These are phyloP conservation scores for Pampus argenteus DNA, from an alignment of 2,797 vertebrate species.

Conservation along the genomic window DNA sequence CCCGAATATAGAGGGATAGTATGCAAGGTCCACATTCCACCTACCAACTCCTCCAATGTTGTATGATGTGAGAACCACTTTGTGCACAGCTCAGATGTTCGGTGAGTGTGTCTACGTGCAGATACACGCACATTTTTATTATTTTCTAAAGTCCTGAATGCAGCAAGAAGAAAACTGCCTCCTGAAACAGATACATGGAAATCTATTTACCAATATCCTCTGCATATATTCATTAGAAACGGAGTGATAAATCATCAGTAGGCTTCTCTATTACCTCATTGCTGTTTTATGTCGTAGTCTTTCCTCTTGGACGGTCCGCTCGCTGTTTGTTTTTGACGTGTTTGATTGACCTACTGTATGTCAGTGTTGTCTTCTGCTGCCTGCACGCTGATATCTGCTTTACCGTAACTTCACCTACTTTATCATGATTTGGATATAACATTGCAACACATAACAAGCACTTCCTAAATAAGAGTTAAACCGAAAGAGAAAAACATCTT, in stretches of 20 bases:
- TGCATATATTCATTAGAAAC: constrained; percentile 51
- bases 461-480: not conserved
- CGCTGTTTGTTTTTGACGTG: not conserved
- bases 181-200: not conserved
- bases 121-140: constrained; percentile 6
- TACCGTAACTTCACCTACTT: not conserved
- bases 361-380: not conserved
- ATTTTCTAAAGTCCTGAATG: not conserved
- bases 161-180: constrained; percentile 14
- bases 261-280: constrained; percentile 54
- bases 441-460: not conserved
- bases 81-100: constrained; percentile 63
- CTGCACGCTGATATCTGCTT: not conserved
- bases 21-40: constrained; percentile 73
- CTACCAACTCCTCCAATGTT: constrained; percentile 57
- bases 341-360: not conserved
- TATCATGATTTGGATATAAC: not conserved
- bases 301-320: constrained; percentile 29
- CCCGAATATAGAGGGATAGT: constrained; percentile 44
- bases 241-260: constrained; percentile 32
- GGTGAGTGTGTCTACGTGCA: constrained; percentile 39
- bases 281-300: constrained; percentile 15
- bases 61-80: constrained; percentile 71
- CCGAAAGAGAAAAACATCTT: not conserved
- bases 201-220: constrained; percentile 2